A percentile compares a stretch with the other conserved stretches of the same genome.
Conservation (phyloP, 2,113 vertebrate species). For the Hypocryptadius cinnamomeus region DNA sequence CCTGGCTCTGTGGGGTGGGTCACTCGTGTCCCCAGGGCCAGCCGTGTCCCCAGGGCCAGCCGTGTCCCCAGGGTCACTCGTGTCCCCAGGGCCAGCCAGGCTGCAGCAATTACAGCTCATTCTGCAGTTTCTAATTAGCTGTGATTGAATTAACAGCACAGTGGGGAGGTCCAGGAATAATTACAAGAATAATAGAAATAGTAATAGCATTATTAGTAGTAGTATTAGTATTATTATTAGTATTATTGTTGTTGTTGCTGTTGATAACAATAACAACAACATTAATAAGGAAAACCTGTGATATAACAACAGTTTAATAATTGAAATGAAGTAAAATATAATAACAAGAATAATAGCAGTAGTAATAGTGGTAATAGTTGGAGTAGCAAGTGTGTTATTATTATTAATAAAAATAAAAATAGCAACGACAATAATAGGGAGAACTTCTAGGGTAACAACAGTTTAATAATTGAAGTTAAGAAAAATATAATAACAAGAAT, state of each 20-base stretch:
- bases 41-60: background rate
- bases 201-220: rapidly evolving
- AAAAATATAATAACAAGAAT: background rate
- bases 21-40: background rate
- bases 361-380: too few relatives aligned
- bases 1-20: background rate
- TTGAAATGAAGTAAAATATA: background rate
- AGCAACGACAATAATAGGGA: background rate
- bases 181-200: too few relatives aligned
- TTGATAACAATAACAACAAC: background rate
- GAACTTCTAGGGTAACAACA: background rate
- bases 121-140: background rate
- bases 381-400: background rate
- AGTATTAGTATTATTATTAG: background rate
- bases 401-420: background rate
- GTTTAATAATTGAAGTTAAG: background rate
- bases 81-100: background rate
- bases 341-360: background rate
- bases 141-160: background rate
- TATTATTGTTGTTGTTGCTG: too few relatives aligned
- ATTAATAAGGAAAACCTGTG: background rate
- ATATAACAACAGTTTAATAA: background rate
- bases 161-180: background rate
- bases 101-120: background rate
- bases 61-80: background rate